Base-by-base conservation (phyloP, 2,888 invertebrate genomes). In the Mesorhabditis spiculigera region DNA sequence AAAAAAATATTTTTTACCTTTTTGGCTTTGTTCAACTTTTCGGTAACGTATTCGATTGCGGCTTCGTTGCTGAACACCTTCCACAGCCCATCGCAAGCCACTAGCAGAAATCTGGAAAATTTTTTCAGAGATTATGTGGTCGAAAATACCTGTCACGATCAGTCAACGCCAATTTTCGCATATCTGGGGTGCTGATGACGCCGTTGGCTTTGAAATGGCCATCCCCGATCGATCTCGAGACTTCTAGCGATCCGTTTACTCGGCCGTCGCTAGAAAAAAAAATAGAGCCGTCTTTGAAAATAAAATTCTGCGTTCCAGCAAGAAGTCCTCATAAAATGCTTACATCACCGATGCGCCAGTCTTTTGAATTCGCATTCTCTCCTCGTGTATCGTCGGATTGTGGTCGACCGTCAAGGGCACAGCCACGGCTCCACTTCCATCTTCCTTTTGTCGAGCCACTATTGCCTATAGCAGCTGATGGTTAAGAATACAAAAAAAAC, bases 81-180 rank as follows among this genome's bases (percentile, higher is more conserved):
- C 89, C 89, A 89, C n/a, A 89, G 81, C 4, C 89, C 89, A 82
- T 89, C 89, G 81, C 89, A 89, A 4, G 88, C 89, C 44, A 89
- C 84, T 64, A 89, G 80, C 4, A 89, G 80, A 81, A 87, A 89
- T 75, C 88, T 89, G 78, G 13, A 83, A 78, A 65, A 50, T 2
- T 50, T 50, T 50, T 50, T n/a, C 8, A 50, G 58, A 50, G 58
- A 10, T 50, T 50, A 50, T 50, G n/a, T 13, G n/a, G 10, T 50
- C 58, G n/a, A 43, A 77, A 78, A 75, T 71, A 88, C 88, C 85
- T 86, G 78, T 89, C 89, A 73, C 87, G 81, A 13, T 83, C 82
- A 13, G 88, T 87, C 0, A 89, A 80, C 71, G 87, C 86, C 79
- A 88, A 87, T 72, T 87, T 86, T 75, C 87, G 88, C 63, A 89